These are phyloP conservation scores for Drosophila orena DNA, from an alignment of 1,140 invertebrate genomes.

Conservation along the genomic window DNA sequence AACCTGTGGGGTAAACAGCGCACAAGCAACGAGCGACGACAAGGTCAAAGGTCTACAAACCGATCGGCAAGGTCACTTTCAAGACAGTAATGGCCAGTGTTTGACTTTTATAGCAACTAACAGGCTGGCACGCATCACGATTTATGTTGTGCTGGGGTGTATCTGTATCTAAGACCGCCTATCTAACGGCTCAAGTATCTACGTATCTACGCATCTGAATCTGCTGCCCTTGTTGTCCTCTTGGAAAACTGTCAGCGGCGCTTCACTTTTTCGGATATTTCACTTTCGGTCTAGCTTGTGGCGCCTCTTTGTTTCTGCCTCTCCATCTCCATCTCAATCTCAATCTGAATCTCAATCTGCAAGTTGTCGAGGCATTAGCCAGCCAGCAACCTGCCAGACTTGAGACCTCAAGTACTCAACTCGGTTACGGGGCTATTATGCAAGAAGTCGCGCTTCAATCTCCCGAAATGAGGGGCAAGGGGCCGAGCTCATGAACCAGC, in stretches of 20 bases:
- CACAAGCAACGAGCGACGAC: conserved; percentile 55
- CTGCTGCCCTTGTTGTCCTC: conserved; percentile 58
- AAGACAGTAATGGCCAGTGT: conserved; percentile 76
- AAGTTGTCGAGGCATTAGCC: conserved; percentile 57
- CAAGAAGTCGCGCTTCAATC: conserved; percentile 71
- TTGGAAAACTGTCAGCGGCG: conserved; percentile 71
- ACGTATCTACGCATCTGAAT: conserved; percentile 37
- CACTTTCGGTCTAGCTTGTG: conserved; percentile 60
- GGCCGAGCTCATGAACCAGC: conserved; percentile 57
- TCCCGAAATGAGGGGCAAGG: conserved; percentile 19
- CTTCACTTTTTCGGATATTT: conserved; percentile 65
- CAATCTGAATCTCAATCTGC: conserved; percentile 27
- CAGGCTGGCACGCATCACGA: conserved; percentile 67
- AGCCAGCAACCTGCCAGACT: conserved; percentile 65
- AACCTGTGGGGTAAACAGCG: conserved; percentile 48
- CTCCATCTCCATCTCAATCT: conserved; percentile 35
- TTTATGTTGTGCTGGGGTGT: conserved; percentile 55
- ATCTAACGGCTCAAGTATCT: conserved; percentile 27
- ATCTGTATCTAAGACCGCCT: conserved; percentile 12
- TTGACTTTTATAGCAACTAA: conserved; percentile 76
- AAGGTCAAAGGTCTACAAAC: conserved; percentile 83
- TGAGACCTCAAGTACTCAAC: conserved; percentile 69
- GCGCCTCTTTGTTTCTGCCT: conserved; percentile 68
- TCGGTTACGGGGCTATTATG: conserved; percentile 64
- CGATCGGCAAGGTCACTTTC: conserved; percentile 69